A percentile compares a stretch with the other conserved stretches of the same genome.
These are phyloP conservation scores for Gambusia holbrooki DNA, from an alignment of 2,113 vertebrate genomes.

Conservation along the genomic window DNA sequence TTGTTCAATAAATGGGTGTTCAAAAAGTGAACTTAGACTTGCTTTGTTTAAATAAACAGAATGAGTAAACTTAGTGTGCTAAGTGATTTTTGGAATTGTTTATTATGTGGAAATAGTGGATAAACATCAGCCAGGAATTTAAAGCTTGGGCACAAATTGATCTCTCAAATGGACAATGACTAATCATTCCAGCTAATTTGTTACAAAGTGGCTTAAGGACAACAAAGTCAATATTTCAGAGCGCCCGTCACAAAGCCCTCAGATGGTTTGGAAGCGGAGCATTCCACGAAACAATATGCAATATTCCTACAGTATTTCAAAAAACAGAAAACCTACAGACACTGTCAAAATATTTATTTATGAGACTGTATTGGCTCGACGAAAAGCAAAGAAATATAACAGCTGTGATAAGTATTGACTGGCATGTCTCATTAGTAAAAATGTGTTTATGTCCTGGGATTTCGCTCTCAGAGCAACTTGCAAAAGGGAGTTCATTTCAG, in stretches of 20 bases:
- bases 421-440: constrained; percentile 27
- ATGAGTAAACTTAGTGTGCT: not conserved
- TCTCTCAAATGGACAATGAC: not conserved
- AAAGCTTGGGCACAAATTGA: not conserved
- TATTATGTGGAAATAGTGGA: not conserved
- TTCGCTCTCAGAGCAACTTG: constrained; percentile 13
- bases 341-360: not conserved
- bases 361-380: not conserved
- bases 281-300: too few relatives aligned
- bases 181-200: not conserved
- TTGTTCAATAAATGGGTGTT: too few relatives aligned
- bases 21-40: too few relatives aligned
- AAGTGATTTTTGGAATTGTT: not conserved
- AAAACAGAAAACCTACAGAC: not conserved
- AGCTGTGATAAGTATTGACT: not conserved
- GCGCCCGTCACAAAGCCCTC: not conserved
- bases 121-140: not conserved
- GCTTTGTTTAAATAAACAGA: too few relatives aligned
- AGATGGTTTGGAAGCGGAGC: too few relatives aligned
- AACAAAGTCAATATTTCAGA: not conserved
- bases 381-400: not conserved
- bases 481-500: constrained; percentile 37
- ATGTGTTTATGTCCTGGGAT: constrained; percentile 14
- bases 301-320: not conserved
- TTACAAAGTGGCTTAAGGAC: not conserved